Conservation (phyloP, 2,113 vertebrate genomes). For the Aramus guarauna region DNA sequence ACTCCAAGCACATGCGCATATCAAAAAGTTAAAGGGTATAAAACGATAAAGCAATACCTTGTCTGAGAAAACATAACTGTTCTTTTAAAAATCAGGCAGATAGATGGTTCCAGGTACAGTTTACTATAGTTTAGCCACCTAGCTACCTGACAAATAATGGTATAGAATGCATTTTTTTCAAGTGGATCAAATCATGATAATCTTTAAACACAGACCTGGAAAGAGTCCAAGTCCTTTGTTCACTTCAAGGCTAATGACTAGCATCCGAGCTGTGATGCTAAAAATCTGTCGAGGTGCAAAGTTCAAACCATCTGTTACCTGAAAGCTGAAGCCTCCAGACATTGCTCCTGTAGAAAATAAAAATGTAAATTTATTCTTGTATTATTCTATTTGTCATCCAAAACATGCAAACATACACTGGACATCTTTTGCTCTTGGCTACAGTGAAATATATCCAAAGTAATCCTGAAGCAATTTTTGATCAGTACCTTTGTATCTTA, state of each 20-base stretch:
- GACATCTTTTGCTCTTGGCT: neutral
- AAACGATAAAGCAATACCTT: neutral
- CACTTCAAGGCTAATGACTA: constrained; percentile 80
- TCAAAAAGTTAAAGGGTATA: neutral
- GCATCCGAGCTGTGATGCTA: constrained; percentile 79
- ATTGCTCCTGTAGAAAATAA: constrained; percentile 77
- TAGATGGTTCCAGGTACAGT: neutral
- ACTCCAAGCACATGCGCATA: accelerated
- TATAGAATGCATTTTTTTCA: neutral
- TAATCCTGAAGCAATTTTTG: neutral
- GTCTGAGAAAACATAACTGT: neutral
- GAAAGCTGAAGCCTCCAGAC: constrained; percentile 90
- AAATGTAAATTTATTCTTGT: neutral
- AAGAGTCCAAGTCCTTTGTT: constrained; percentile 83
- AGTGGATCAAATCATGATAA: neutral
- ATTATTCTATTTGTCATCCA: neutral
- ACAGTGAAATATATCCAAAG: neutral
- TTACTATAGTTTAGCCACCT: neutral
- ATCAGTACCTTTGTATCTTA: neutral
- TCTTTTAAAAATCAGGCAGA: neutral
- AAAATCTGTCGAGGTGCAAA: constrained; percentile 86
- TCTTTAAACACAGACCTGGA: constrained; percentile 78
- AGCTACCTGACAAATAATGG: neutral
- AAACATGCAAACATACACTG: neutral
- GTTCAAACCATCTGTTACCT: constrained; percentile 90